A percentile compares a stretch with the other conserved stretches of the same genome.
These are phyloP conservation scores for Bombus fervidus DNA, from an alignment of 1,140 invertebrate genomes.

Conservation along the genomic window DNA sequence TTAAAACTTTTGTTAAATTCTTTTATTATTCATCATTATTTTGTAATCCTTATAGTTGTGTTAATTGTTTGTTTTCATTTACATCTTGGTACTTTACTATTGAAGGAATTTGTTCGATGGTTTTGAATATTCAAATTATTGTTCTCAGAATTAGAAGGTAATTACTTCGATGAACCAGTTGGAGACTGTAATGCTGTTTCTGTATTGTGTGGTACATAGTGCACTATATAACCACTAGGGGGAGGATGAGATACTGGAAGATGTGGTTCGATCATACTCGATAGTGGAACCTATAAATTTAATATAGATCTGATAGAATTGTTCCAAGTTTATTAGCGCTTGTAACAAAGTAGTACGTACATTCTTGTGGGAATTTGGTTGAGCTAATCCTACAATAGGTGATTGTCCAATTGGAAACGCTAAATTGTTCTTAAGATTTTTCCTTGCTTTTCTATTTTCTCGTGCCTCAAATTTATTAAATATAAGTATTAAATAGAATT, in stretches of 20 bases:
- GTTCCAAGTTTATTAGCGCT: background rate
- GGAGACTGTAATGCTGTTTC: conserved; percentile 1
- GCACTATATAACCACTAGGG: conserved; percentile 27
- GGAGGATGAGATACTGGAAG: background rate
- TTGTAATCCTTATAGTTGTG: background rate
- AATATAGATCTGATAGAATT: background rate
- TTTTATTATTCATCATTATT: background rate
- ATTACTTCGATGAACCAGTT: background rate
- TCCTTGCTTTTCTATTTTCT: background rate
- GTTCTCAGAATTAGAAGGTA: background rate
- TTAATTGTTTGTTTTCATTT: background rate
- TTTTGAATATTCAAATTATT: conserved; percentile 22
- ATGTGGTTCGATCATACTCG: background rate
- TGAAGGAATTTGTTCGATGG: background rate
- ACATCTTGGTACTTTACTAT: background rate
- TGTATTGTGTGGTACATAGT: conserved; percentile 1
- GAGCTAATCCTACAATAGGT: conserved; percentile 6
- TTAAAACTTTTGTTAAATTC: background rate
- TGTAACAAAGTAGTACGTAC: conserved; percentile 5
- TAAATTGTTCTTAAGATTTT: background rate
- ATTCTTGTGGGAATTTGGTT: background rate
- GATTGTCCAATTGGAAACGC: background rate
- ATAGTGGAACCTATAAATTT: conserved; percentile 6
- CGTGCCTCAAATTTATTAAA: conserved; percentile 16
- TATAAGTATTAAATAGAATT: background rate